Conservation (phyloP, 2,888 invertebrate genomes). For the Reticulitermes lucifugus region DNA sequence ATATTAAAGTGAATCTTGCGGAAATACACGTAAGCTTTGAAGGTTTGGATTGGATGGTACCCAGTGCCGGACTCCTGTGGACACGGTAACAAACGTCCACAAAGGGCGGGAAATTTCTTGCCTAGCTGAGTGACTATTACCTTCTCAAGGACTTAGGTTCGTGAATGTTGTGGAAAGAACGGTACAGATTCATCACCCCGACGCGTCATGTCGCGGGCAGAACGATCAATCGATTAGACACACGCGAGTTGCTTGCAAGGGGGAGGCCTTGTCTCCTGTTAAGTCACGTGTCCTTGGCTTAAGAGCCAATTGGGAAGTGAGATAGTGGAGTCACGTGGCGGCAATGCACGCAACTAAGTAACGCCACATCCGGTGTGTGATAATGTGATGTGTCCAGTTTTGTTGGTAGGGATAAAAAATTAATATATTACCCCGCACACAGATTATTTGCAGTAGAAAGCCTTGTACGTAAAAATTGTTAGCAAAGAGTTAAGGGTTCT, state of each 20-base stretch:
- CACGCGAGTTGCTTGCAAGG: conserved; percentile 20
- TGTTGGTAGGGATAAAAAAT: conserved; percentile 7
- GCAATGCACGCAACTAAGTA: conserved; percentile 33
- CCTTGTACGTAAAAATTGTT: too few relatives aligned
- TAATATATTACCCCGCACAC: background rate
- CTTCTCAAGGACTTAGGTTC: too few relatives aligned
- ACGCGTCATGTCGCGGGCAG: conserved; percentile 35
- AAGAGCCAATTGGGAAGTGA: conserved; percentile 20
- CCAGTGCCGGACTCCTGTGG: too few relatives aligned
- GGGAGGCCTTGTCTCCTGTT: conserved; percentile 25
- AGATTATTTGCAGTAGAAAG: background rate
- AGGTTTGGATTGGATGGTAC: too few relatives aligned
- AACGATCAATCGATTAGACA: conserved; percentile 38
- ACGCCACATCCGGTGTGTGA: conserved; percentile 37
- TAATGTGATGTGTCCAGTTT: conserved; percentile 36
- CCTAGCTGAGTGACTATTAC: too few relatives aligned
- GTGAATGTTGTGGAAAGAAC: too few relatives aligned
- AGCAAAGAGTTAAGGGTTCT: too few relatives aligned
- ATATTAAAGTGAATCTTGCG: too few relatives aligned
- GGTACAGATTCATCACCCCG: conserved; percentile 31
- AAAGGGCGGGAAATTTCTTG: too few relatives aligned
- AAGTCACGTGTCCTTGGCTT: conserved; percentile 41
- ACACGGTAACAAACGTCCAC: too few relatives aligned
- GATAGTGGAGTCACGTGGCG: conserved; percentile 37
- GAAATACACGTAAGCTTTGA: too few relatives aligned